Evolutionary conservation across 2,888 invertebrate species (phyloP).

Genomic region (Ormyrus nitidulus): DNA sequence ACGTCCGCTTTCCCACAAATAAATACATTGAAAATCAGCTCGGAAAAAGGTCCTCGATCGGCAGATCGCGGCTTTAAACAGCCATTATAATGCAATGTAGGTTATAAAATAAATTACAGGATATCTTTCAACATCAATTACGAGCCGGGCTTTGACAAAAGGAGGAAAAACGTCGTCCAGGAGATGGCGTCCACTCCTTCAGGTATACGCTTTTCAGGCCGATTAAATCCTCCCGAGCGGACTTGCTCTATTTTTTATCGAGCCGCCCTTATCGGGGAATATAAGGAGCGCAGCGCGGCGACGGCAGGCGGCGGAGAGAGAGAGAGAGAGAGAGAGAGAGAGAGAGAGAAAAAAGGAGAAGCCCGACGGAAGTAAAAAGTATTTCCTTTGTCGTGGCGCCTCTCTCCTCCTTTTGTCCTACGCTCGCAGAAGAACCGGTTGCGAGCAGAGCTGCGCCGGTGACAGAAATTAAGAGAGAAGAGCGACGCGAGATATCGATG

Average conservation of each 20-base stretch:
- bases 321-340: no score
- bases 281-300: background rate
- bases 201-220: slow-evolving; percentile 6
- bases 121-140: slow-evolving; percentile 43
- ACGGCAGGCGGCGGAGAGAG: no score
- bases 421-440: slow-evolving; percentile 25
- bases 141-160: background rate
- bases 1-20: background rate
- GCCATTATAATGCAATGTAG: slow-evolving; percentile 25
- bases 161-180: background rate
- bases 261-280: slow-evolving; percentile 26
- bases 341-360: background rate
- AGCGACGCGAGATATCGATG: background rate
- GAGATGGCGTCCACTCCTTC: background rate
- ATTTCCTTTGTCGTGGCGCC: slow-evolving; percentile 35
- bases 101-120: slow-evolving; percentile 42
- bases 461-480: slow-evolving; percentile 37
- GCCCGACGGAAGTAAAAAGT: slow-evolving; percentile 47
- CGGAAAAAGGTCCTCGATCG: background rate
- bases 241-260: slow-evolving; percentile 38
- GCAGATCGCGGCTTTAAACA: background rate
- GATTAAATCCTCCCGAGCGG: slow-evolving; percentile 36
- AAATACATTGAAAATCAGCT: background rate
- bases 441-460: slow-evolving; percentile 1
- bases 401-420: background rate